Base-by-base conservation (phyloP, 1,140 invertebrate genomes). In the Chlorops oryzae region DNA sequence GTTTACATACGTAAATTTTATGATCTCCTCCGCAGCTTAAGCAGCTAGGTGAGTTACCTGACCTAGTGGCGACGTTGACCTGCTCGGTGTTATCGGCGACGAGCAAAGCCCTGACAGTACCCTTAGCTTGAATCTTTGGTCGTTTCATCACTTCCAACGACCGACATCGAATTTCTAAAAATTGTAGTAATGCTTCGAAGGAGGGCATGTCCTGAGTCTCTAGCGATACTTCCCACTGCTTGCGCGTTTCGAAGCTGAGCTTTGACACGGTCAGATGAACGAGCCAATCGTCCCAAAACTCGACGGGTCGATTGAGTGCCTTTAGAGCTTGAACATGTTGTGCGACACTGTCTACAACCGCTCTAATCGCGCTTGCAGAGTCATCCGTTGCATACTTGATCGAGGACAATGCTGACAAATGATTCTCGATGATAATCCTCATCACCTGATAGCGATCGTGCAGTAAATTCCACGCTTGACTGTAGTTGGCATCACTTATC, bases 281-380 rank as follows among this genome's bases (percentile, higher is more conserved):
- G 5, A 47, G 22, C 13, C 45, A 47, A 15, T 47, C 45, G 24
- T 46, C 43, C 15, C 28, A 47, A 28, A 24, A 37, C 12, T 47
- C 34, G n/a, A 39, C 46, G 15, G 34, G 45, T 12, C 45, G 21
- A 9, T 21, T 23, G 7, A 47, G 34, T 23, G 45, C 46, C 2
- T 24, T 18, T 46, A 46, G 4, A 10, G 32, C 32, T 5, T 12
- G 12, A 35, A 46, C 12, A 21, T 35, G 7, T 43, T 43, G n/a
- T n/a, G 41, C 21, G 28, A 17, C 22, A 27, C 15, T 44, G 42
- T n/a, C 25, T n/a, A n/a, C n/a, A n/a, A n/a, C 34, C 4, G 28
- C 22, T 13, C 38, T 47, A 12, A 47, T 47, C 9, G 32, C 9
- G 10, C 24, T 24, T 12, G 23, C 21, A 1, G 28, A 15, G 22